Conservation (phyloP, 2,888 invertebrate species). For the Psococerastis gibbosa region DNA sequence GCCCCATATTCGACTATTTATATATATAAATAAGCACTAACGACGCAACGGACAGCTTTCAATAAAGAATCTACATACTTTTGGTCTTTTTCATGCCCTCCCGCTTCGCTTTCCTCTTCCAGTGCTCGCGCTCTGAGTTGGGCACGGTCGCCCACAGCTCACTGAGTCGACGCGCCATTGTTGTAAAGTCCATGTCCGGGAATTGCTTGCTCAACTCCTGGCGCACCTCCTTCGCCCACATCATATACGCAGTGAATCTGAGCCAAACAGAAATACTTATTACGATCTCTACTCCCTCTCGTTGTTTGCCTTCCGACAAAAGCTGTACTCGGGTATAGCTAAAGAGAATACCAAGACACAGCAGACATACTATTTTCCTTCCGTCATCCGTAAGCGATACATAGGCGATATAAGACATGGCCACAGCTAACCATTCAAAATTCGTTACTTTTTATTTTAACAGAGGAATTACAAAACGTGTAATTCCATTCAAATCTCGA, state of each 20-base stretch:
- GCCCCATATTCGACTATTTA: too few relatives aligned
- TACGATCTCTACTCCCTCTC: too few relatives aligned
- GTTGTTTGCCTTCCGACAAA: too few relatives aligned
- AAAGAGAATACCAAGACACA: slow-evolving; percentile 16
- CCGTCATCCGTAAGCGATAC: too few relatives aligned
- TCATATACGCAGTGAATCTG: slow-evolving; percentile 72
- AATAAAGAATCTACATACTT: background rate
- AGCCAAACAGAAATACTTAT: background rate
- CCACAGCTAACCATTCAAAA: too few relatives aligned
- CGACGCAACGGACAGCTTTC: slow-evolving; percentile 3
- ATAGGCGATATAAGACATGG: too few relatives aligned
- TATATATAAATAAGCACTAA: slow-evolving; percentile 11
- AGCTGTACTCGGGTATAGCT: too few relatives aligned
- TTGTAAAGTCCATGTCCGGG: slow-evolving; percentile 65
- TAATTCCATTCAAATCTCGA: too few relatives aligned
- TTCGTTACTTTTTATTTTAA: too few relatives aligned
- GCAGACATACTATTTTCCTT: slow-evolving; percentile 16
- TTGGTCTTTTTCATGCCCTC: background rate
- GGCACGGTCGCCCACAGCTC: slow-evolving; percentile 75
- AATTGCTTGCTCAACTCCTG: slow-evolving; percentile 49
- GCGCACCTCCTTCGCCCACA: slow-evolving; percentile 73
- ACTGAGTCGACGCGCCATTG: slow-evolving; percentile 64
- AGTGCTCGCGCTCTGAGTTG: slow-evolving; percentile 17
- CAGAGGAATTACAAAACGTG: too few relatives aligned
- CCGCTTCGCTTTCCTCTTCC: slow-evolving; percentile 4